Percentiles rank a stretch among this genome's conserved stretches.
Evolutionary conservation across 2,888 invertebrate genomes (phyloP).

Genomic region (Saturnia pavonia): DNA sequence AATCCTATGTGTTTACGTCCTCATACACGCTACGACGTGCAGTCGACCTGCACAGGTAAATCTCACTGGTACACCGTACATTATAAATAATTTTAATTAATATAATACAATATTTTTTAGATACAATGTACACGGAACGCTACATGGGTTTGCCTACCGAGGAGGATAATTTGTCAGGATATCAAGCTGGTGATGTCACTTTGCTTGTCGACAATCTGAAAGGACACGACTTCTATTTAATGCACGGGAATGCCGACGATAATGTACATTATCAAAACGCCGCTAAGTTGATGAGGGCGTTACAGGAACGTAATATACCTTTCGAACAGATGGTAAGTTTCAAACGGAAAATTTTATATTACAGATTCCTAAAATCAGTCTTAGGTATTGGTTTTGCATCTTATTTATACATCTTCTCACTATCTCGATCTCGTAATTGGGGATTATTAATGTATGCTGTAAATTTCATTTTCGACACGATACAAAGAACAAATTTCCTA

Average conservation of each 20-base stretch:
- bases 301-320: slow-evolving; percentile 88
- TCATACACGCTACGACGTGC: no score
- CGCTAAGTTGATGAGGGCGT: slow-evolving; percentile 87
- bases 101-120: slow-evolving; percentile 67
- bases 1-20: no score
- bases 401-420: no score
- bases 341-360: not conserved
- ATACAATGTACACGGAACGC: slow-evolving; percentile 96
- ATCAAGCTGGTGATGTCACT: slow-evolving; percentile 88
- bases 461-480: no score
- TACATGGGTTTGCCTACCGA: slow-evolving; percentile 93
- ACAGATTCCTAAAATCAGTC: no score
- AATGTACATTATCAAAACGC: slow-evolving; percentile 95
- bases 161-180: slow-evolving; percentile 87
- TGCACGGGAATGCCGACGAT: slow-evolving; percentile 95
- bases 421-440: no score
- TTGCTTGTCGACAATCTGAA: slow-evolving; percentile 84
- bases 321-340: slow-evolving; percentile 90
- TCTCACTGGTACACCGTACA: not conserved
- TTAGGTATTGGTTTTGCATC: no score
- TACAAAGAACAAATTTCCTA: no score
- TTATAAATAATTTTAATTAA: not conserved
- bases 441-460: no score
- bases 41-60: no score
- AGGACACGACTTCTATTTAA: slow-evolving; percentile 88